Evolutionary conservation across 2,888 invertebrate species (phyloP).

Genomic region (Mesoligia furuncula): DNA sequence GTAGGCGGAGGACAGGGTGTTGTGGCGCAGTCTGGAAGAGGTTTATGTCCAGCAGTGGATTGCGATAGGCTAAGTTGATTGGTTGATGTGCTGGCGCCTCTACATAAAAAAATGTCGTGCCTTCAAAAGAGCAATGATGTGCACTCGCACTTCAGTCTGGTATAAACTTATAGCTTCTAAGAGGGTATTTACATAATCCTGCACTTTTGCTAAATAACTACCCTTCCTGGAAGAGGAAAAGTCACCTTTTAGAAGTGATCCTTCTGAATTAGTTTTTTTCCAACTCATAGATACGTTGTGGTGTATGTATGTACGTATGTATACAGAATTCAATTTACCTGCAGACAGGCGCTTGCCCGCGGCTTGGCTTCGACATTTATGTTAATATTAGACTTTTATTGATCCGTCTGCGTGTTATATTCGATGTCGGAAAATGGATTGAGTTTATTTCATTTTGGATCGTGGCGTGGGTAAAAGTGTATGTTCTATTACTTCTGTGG

Average conservation of each 20-base stretch:
- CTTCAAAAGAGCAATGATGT: not conserved
- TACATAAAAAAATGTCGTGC: no score
- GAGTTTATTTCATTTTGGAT: slow-evolving; percentile 30
- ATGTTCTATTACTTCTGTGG: not conserved
- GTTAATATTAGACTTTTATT: slow-evolving; percentile 60
- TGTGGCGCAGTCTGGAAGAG: no score
- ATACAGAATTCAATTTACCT: slow-evolving; percentile 63
- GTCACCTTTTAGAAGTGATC: not conserved
- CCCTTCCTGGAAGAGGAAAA: not conserved
- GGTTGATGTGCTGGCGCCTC: no score
- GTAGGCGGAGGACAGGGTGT: no score
- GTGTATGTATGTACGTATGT: slow-evolving; percentile 44
- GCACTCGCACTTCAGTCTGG: not conserved
- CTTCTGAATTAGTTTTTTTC: slow-evolving; percentile 31
- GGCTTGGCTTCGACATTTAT: slow-evolving; percentile 56
- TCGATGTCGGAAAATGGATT: slow-evolving; percentile 33
- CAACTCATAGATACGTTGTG: not conserved
- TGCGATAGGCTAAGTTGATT: no score
- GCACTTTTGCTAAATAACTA: not conserved
- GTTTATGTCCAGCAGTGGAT: no score
- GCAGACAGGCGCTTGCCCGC: slow-evolving; percentile 52
- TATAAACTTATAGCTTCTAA: not conserved
- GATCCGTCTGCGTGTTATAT: slow-evolving; percentile 45
- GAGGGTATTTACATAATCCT: not conserved
- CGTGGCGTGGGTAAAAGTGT: not conserved